Conservation (phyloP, 2,113 vertebrate genomes). For the Actenoides lindsayi region DNA sequence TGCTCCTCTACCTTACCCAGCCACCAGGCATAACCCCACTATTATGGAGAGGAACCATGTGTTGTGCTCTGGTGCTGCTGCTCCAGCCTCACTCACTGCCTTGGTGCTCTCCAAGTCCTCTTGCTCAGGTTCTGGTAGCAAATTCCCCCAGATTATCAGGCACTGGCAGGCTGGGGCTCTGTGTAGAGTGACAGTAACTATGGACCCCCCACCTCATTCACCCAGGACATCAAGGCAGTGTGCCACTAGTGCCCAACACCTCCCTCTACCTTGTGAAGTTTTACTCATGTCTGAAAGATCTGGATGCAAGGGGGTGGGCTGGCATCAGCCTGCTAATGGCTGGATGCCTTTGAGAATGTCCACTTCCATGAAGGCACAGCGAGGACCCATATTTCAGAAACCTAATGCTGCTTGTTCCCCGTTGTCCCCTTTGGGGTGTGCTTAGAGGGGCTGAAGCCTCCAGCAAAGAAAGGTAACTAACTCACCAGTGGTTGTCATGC, state of each 20-base stretch:
- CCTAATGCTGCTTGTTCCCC: background rate
- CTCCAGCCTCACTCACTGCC: background rate
- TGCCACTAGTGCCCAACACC: background rate
- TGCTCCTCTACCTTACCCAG: background rate
- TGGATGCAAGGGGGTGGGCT: background rate
- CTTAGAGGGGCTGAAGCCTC: background rate
- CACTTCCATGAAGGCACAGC: background rate
- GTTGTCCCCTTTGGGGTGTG: background rate
- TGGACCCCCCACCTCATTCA: background rate
- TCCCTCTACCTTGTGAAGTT: background rate
- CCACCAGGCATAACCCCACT: background rate
- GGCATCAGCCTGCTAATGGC: background rate
- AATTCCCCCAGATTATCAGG: background rate
- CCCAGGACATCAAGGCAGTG: background rate
- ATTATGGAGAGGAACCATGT: rapidly evolving
- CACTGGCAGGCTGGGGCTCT: background rate
- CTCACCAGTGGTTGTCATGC: constrained; percentile 60
- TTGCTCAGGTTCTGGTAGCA: background rate
- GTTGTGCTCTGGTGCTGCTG: background rate
- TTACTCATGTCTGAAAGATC: background rate
- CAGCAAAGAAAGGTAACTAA: background rate
- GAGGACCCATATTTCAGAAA: background rate
- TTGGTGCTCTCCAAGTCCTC: background rate
- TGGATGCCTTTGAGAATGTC: background rate
- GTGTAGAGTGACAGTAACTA: background rate